Evolutionary conservation across 2,888 invertebrate species (phyloP).

Genomic region (Cylloceria caligata): DNA sequence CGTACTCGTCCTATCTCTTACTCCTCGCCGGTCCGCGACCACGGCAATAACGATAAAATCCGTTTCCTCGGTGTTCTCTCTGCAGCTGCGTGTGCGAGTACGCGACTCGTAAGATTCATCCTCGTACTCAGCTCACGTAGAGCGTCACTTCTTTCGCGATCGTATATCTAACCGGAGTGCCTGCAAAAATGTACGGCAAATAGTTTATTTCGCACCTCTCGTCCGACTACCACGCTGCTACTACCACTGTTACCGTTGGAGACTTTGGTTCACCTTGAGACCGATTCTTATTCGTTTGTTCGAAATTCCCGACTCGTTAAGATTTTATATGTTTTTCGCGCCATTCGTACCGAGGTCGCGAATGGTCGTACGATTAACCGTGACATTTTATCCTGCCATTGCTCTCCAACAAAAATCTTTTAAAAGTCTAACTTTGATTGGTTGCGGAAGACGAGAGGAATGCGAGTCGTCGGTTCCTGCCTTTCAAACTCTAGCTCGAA

Average conservation of each 20-base stretch:
- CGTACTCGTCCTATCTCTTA: constrained; percentile 23
- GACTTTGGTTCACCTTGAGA: not conserved
- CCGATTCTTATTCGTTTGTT: not conserved
- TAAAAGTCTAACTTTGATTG: constrained; percentile 16
- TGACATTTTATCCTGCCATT: not conserved
- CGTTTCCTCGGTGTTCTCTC: constrained; percentile 50
- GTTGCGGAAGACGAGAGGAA: constrained; percentile 70
- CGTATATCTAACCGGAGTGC: constrained; percentile 76
- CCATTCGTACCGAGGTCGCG: not conserved
- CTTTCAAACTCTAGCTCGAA: constrained; percentile 24
- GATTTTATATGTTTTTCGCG: not conserved
- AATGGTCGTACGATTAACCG: not conserved
- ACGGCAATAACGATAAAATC: constrained; percentile 78
- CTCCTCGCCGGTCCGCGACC: constrained; percentile 39
- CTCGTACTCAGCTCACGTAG: constrained; percentile 79
- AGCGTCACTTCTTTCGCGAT: constrained; percentile 78
- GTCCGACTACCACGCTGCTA: constrained; percentile 5
- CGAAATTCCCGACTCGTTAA: not conserved
- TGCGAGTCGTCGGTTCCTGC: constrained; percentile 68
- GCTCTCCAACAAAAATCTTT: not conserved
- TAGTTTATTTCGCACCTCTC: constrained; percentile 81
- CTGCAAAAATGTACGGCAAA: constrained; percentile 77
- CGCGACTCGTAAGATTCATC: constrained; percentile 69
- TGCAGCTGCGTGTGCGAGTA: constrained; percentile 42
- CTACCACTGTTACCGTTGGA: not conserved